phyloP scores from a whole-genome alignment of 2,888 invertebrate species.

The Yponomeuta cagnagella region DNA sequence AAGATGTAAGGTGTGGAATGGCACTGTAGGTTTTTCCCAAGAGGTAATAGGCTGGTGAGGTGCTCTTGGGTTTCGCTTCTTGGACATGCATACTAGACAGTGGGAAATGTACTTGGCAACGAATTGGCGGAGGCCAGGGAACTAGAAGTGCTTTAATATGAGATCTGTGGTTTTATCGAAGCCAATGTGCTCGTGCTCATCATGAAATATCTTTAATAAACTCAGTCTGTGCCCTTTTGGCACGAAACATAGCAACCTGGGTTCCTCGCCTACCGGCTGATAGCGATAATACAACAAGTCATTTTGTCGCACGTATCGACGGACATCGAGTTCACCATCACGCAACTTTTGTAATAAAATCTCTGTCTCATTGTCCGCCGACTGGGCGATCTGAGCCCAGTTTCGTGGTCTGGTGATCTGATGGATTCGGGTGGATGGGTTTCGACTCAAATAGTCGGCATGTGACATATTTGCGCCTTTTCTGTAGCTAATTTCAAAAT shows the following conservation, averaged over 20 bases:
- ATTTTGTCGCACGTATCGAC: too few species aligned
- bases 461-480: too few species aligned
- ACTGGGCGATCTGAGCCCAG: too few species aligned
- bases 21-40: slow-evolving; percentile 13
- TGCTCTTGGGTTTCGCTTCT: slow-evolving; percentile 11
- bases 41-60: slow-evolving; percentile 15
- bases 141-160: slow-evolving; percentile 19
- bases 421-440: too few species aligned
- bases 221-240: slow-evolving; percentile 24
- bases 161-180: slow-evolving; percentile 23
- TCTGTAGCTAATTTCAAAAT: too few species aligned
- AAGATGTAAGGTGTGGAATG: slow-evolving; percentile 11
- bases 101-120: slow-evolving; percentile 23
- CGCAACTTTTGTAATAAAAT: too few species aligned
- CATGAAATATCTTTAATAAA: slow-evolving; percentile 26
- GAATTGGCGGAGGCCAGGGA: slow-evolving; percentile 15
- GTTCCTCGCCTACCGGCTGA: slow-evolving; percentile 16
- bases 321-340: too few species aligned
- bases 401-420: too few species aligned
- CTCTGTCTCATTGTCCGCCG: too few species aligned
- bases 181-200: slow-evolving; percentile 26
- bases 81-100: slow-evolving; percentile 17
- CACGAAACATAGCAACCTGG: slow-evolving; percentile 18
- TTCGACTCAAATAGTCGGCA: too few species aligned
- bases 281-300: too few species aligned